Evolutionary conservation across 2,888 invertebrate genomes (phyloP).

Genomic region (Lepidochrysops patricia): DNA sequence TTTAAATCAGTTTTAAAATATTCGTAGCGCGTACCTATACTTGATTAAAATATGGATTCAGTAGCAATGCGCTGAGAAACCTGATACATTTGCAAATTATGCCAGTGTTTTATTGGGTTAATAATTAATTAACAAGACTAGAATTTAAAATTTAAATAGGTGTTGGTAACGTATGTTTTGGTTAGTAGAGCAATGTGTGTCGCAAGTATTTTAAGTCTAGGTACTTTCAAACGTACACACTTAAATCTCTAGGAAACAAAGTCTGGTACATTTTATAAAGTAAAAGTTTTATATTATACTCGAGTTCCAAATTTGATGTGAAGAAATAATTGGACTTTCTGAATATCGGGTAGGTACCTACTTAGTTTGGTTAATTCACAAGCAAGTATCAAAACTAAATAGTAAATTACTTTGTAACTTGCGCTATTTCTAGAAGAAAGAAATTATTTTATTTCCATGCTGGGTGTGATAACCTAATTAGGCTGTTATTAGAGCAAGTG

Average conservation of each 20-base stretch:
- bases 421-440: too few species aligned
- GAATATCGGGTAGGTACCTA: too few species aligned
- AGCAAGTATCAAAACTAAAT: too few species aligned
- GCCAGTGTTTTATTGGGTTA: background rate
- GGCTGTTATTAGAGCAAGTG: background rate
- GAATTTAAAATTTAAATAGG: conserved; percentile 6
- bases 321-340: too few species aligned
- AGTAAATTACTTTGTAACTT: too few species aligned
- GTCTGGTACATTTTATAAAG: too few species aligned
- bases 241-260: too few species aligned
- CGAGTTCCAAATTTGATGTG: background rate
- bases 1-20: too few species aligned
- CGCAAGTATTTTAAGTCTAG: background rate
- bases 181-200: background rate
- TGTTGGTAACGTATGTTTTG: background rate
- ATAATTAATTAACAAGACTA: background rate
- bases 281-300: too few species aligned
- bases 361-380: too few species aligned
- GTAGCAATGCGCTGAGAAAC: background rate
- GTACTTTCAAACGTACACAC: background rate
- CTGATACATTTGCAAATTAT: background rate
- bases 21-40: too few species aligned
- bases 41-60: background rate
- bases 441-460: too few species aligned
- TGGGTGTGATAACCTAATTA: background rate